A percentile compares a stretch with the other conserved stretches of the same genome.
phyloP scores from a whole-genome alignment of 2,888 invertebrate genomes.

The Eremobia ochroleuca region DNA sequence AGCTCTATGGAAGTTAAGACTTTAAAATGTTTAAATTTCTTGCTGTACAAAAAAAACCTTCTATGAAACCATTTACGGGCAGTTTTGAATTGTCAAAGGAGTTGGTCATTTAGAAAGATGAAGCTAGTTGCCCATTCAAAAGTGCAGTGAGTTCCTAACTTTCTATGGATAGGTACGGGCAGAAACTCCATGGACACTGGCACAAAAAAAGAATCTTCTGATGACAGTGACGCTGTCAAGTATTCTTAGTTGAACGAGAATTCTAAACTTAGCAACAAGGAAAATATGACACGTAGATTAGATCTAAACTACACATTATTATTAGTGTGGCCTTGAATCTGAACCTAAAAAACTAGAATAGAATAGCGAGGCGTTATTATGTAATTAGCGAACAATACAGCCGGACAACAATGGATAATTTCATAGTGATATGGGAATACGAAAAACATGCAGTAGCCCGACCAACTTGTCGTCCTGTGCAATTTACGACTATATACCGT shows the following conservation, averaged over 20 bases:
- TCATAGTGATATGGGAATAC: conserved; percentile 57
- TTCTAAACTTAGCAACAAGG: conserved; percentile 34
- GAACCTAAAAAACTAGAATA: conserved; percentile 62
- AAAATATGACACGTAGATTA: conserved; percentile 49
- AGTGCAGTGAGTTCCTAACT: background rate
- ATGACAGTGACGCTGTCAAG: conserved; percentile 7
- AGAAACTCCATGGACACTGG: background rate
- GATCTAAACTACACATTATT: conserved; percentile 52
- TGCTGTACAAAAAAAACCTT: conserved; percentile 1
- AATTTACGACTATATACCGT: conserved; percentile 35
- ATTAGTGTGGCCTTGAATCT: conserved; percentile 61
- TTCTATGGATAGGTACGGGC: background rate
- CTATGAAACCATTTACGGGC: background rate
- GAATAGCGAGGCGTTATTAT: conserved; percentile 57
- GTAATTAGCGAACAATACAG: conserved; percentile 67
- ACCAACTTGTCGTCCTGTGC: conserved; percentile 18
- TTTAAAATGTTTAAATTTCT: background rate
- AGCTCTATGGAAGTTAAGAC: background rate
- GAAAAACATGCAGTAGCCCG: conserved; percentile 48
- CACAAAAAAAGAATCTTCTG: conserved; percentile 1
- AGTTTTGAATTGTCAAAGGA: background rate
- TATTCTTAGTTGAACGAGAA: background rate
- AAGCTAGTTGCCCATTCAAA: background rate
- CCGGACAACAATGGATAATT: conserved; percentile 64
- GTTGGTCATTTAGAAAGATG: background rate